Percentiles rank a stretch among this genome's conserved stretches.
These are phyloP conservation scores for Sclerurus mexicanus DNA, from an alignment of 2,113 vertebrate genomes.

Conservation along the genomic window DNA sequence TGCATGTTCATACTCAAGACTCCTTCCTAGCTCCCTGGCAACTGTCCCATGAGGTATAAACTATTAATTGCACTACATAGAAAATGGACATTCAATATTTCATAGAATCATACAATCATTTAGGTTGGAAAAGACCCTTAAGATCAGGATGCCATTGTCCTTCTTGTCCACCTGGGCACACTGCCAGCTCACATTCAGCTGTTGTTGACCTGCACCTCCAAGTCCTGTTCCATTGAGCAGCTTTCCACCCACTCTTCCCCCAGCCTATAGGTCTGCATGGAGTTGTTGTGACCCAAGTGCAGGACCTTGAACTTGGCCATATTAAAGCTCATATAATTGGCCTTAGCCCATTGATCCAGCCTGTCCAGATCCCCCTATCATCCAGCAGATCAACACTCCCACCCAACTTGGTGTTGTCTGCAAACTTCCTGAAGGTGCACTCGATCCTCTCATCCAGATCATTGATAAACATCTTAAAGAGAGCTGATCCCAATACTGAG, in stretches of 20 bases:
- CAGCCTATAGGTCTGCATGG: neutral
- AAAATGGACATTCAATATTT: neutral
- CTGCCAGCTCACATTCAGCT: neutral
- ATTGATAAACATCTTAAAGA: neutral
- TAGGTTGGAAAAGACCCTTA: neutral
- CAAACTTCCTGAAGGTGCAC: neutral
- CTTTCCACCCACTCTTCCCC: neutral
- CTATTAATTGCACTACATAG: neutral
- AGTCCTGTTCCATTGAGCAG: neutral
- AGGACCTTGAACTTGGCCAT: neutral
- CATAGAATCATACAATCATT: neutral
- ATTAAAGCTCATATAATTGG: fast-evolving
- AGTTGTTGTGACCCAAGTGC: fast-evolving
- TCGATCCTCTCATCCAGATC: neutral
- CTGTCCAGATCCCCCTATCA: neutral
- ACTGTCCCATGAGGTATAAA: neutral
- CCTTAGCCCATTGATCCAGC: neutral
- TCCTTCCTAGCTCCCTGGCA: neutral
- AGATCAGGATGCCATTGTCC: neutral
- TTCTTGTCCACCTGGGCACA: neutral
- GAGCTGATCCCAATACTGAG: too few relatives aligned
- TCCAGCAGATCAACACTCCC: neutral
- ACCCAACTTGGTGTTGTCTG: neutral
- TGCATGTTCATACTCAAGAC: neutral
- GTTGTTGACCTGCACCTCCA: neutral